phyloP scores from a whole-genome alignment of 2,888 invertebrate species.

The Acutogordius australiensis region DNA sequence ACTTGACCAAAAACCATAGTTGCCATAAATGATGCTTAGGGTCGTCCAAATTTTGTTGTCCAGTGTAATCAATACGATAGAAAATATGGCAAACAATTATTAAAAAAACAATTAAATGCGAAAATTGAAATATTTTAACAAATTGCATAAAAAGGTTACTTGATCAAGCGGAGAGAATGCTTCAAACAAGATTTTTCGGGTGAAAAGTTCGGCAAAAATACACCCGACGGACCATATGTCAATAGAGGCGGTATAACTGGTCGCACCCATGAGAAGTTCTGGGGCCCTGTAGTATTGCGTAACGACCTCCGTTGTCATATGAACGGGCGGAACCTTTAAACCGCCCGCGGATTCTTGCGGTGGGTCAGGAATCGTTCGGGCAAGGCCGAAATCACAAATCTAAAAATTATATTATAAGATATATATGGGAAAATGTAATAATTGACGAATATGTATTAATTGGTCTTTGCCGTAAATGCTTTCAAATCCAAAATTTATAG shows the following conservation, averaged over 20 bases:
- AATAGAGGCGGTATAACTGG: conserved; percentile 75
- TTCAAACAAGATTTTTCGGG: conserved; percentile 78
- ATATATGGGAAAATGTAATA: no score
- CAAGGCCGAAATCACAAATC: conserved; percentile 98
- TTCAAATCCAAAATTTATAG: no score
- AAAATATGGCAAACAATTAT: no score
- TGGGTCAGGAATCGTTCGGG: conserved; percentile 64
- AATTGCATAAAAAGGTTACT: no score
- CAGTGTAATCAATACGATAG: no score
- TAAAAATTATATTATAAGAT: conserved; percentile 24
- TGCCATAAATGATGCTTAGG: no score
- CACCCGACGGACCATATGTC: conserved; percentile 99
- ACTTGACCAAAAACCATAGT: no score
- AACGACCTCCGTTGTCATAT: conserved; percentile 98
- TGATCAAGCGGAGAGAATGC: conserved; percentile 89
- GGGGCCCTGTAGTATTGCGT: conserved; percentile 98
- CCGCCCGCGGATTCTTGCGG: conserved; percentile 30
- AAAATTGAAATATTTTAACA: no score
- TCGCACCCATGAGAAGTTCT: conserved; percentile 91
- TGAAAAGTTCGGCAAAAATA: conserved; percentile 85
- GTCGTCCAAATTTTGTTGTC: no score
- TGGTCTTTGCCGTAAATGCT: no score
- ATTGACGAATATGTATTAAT: no score
- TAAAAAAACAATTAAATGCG: no score
- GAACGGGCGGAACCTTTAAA: conserved; percentile 39